Conservation (phyloP, 2,113 vertebrate species). For the Limnothrissa miodon region DNA sequence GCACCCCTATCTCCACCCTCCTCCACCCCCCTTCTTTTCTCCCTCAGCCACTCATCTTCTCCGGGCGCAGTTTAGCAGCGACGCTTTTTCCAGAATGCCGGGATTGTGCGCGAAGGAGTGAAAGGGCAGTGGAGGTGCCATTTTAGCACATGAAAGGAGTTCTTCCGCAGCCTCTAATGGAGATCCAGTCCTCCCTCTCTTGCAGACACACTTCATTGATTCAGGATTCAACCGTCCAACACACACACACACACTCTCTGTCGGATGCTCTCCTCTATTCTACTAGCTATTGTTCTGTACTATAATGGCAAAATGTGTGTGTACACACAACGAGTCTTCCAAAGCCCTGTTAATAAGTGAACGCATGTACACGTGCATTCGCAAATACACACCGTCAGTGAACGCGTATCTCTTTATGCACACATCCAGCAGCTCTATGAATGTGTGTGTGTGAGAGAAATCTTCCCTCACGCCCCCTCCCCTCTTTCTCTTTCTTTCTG, state of each 20-base stretch:
- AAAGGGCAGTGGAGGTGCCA: not conserved
- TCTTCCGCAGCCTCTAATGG: not conserved
- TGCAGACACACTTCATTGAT: too few relatives aligned
- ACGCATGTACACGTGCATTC: too few relatives aligned
- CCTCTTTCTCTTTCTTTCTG: not conserved
- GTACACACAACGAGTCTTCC: too few relatives aligned
- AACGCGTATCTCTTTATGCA: not conserved
- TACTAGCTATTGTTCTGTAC: too few relatives aligned
- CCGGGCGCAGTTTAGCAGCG: not conserved
- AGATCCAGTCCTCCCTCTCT: not conserved
- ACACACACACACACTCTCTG: too few relatives aligned
- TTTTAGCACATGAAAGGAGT: conserved; percentile 13
- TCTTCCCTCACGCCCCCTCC: not conserved
- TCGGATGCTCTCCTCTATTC: too few relatives aligned
- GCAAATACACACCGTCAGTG: not conserved
- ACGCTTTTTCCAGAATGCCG: not conserved
- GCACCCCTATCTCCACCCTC: too few relatives aligned
- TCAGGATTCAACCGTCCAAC: too few relatives aligned
- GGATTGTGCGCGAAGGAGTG: not conserved
- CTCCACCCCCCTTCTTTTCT: too few relatives aligned
- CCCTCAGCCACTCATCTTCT: too few relatives aligned
- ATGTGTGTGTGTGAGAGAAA: not conserved
- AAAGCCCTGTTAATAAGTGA: too few relatives aligned
- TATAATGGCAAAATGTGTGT: too few relatives aligned
- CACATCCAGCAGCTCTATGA: not conserved